Conservation (phyloP, 2,888 invertebrate species). For the Pseudolycoriella hygida region DNA sequence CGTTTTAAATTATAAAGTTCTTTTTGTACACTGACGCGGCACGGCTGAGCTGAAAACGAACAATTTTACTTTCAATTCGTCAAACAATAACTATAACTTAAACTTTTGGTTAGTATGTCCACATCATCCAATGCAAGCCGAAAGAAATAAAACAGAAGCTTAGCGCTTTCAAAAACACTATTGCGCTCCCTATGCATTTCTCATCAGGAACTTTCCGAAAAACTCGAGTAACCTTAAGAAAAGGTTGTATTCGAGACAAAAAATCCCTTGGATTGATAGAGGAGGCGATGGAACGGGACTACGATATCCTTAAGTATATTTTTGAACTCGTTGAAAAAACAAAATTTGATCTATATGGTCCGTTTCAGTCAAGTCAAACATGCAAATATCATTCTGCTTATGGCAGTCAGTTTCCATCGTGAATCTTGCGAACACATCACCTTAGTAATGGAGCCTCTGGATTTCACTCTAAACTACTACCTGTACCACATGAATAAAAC, state of each 20-base stretch:
- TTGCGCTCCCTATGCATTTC: conserved; percentile 10
- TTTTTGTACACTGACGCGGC: no score
- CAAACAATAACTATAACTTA: no score
- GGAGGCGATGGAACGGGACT: conserved; percentile 10
- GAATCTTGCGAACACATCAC: conserved; percentile 24
- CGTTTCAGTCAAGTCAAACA: conserved; percentile 36
- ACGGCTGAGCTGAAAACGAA: no score
- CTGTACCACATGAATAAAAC: conserved; percentile 25
- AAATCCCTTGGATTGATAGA: conserved; percentile 5
- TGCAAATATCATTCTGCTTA: conserved; percentile 33
- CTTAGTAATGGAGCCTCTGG: conserved; percentile 32
- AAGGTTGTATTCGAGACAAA: not conserved
- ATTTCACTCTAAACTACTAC: conserved; percentile 29
- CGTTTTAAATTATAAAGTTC: no score
- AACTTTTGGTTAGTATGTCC: no score
- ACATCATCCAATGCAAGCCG: conserved; percentile 4
- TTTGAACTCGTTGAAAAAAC: not conserved
- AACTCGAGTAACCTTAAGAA: conserved; percentile 8
- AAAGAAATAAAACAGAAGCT: conserved; percentile 8
- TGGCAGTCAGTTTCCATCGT: conserved; percentile 32
- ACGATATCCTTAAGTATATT: conserved; percentile 10
- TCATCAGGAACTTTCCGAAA: conserved; percentile 11
- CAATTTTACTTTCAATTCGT: no score
- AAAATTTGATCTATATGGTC: no score
- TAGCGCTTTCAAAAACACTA: conserved; percentile 5